Percentiles rank a stretch among this genome's conserved stretches.
These are phyloP conservation scores for Motacilla alba DNA, from an alignment of 2,113 vertebrate genomes.

Conservation along the genomic window DNA sequence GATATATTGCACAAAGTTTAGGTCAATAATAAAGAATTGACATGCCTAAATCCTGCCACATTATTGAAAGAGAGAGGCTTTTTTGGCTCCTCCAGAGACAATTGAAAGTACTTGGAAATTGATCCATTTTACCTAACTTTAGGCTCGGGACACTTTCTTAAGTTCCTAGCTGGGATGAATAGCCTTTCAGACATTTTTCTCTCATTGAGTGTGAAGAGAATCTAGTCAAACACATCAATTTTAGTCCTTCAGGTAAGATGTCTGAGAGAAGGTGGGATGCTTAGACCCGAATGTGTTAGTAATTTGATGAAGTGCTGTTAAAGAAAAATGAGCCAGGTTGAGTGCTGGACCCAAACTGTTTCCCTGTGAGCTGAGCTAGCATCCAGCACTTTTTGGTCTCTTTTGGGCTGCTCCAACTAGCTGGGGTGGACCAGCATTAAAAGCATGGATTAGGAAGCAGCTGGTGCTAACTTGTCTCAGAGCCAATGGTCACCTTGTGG, in stretches of 20 bases:
- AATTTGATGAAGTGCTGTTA: neutral
- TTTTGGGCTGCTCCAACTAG: neutral
- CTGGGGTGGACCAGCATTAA: neutral
- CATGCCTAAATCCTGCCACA: neutral
- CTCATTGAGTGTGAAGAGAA: neutral
- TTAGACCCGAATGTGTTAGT: neutral
- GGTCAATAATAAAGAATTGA: neutral
- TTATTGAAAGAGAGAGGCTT: neutral
- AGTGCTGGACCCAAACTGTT: neutral
- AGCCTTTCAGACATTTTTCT: neutral
- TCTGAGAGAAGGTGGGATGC: neutral
- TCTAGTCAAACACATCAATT: neutral
- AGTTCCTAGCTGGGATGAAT: neutral
- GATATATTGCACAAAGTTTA: neutral
- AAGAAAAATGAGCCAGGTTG: neutral
- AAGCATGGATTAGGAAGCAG: rapidly evolving
- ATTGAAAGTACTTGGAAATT: neutral
- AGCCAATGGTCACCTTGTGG: neutral
- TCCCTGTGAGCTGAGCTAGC: neutral
- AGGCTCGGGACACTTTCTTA: neutral
- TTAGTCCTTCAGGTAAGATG: neutral
- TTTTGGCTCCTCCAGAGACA: neutral
- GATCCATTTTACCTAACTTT: neutral
- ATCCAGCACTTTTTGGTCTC: neutral
- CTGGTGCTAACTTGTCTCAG: neutral